These are phyloP conservation scores for Eidolon helvum DNA, from an alignment of 2,113 vertebrate genomes.

Conservation along the genomic window DNA sequence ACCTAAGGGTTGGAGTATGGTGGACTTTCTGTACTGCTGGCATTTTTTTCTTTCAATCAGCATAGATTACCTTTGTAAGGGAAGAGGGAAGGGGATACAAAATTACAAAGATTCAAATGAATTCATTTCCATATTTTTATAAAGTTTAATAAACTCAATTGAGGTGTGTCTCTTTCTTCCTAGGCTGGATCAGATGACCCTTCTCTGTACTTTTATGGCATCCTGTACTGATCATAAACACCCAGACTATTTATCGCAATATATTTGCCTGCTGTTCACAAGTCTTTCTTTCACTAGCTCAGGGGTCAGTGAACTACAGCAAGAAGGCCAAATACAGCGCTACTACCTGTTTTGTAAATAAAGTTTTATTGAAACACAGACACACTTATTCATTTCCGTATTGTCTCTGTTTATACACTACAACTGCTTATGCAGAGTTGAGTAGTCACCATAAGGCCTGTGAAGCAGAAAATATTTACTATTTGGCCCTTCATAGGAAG, in stretches of 20 bases:
- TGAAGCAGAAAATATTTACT: not conserved
- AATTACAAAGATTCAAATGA: not conserved
- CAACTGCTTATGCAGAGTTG: not conserved
- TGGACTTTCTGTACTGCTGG: not conserved
- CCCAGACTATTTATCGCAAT: too few relatives aligned
- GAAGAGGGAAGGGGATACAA: not conserved
- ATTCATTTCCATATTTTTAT: not conserved
- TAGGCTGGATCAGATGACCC: too few relatives aligned
- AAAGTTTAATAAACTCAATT: not conserved
- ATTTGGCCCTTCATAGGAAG: not conserved
- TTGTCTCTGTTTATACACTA: not conserved
- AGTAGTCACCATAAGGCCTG: accelerated
- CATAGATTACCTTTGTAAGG: not conserved
- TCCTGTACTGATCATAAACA: not conserved
- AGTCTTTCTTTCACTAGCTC: not conserved
- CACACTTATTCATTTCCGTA: not conserved
- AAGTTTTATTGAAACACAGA: not conserved
- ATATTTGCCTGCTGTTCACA: not conserved
- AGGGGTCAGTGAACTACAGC: not conserved
- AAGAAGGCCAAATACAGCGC: not conserved
- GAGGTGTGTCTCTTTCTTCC: not conserved
- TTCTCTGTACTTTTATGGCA: not conserved
- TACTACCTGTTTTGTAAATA: not conserved
- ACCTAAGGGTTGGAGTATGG: accelerated
- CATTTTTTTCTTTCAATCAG: not conserved